Conservation (phyloP, 2,888 invertebrate genomes). For the Leptinotarsa haldemani region DNA sequence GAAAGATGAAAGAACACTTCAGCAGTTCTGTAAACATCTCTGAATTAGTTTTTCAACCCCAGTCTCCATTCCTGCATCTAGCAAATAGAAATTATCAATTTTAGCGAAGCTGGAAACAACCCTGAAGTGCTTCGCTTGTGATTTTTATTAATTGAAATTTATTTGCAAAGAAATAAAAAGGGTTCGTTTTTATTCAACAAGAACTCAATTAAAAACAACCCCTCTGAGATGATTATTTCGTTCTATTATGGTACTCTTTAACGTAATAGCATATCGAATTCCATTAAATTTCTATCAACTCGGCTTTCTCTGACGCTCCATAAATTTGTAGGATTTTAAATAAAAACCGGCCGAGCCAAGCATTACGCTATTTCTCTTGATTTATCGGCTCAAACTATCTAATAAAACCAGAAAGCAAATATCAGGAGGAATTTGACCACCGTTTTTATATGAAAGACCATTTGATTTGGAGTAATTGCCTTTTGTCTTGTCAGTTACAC, state of each 20-base stretch:
- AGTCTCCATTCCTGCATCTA: neutral
- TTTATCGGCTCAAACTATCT: conserved; percentile 17
- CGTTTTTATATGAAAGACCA: conserved; percentile 9
- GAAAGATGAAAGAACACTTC: neutral
- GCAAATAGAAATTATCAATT: neutral
- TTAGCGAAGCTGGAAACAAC: neutral
- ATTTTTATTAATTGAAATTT: conserved; percentile 1
- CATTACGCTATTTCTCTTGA: conserved; percentile 17
- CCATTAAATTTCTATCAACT: conserved; percentile 17
- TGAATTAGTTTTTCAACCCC: neutral
- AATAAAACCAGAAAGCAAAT: conserved; percentile 21
- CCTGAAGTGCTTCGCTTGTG: conserved; percentile 1
- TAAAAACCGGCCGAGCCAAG: conserved; percentile 15
- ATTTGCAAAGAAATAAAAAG: neutral
- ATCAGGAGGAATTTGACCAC: conserved; percentile 8
- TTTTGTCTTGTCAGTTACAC: conserved; percentile 13
- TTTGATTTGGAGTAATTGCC: conserved; percentile 12
- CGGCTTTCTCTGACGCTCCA: conserved; percentile 10
- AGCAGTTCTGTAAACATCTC: neutral
- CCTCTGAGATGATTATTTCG: neutral
- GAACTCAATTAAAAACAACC: conserved; percentile 3
- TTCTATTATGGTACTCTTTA: neutral
- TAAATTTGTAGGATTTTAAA: conserved; percentile 18
- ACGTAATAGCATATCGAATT: neutral
- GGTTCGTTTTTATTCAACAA: neutral